Evolutionary conservation across 2,113 vertebrate genomes (phyloP).

Genomic region (Heloderma charlesbogerti): DNA sequence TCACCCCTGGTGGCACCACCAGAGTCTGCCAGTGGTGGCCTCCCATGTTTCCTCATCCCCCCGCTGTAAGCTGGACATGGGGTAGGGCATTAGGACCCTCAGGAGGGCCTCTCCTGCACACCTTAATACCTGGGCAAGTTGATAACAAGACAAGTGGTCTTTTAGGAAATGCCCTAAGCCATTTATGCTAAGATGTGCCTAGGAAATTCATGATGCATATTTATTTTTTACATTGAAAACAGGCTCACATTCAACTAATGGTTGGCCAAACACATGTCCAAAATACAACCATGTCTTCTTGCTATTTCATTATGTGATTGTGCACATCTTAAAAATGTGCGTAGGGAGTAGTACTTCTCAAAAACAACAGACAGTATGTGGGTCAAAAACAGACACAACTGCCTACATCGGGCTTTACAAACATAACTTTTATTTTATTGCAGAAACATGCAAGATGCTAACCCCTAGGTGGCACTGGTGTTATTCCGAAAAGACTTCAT

Average conservation of each 20-base stretch:
- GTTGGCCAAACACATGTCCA: background rate
- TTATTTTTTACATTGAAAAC: background rate
- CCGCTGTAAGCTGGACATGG: no score
- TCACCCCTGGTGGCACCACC: no score
- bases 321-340: background rate
- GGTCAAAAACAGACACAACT: background rate
- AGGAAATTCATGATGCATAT: background rate
- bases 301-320: background rate
- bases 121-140: no score
- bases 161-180: no score
- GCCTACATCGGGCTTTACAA: background rate
- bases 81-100: no score
- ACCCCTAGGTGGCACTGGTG: conserved; percentile 70
- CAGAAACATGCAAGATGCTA: background rate
- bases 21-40: no score
- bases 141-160: no score
- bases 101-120: no score
- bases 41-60: no score
- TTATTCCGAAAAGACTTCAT: conserved; percentile 37
- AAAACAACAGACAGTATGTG: background rate
- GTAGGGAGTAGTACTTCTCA: background rate
- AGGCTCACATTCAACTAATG: background rate
- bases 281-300: background rate
- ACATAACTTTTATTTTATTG: background rate
- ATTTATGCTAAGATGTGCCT: background rate